A percentile compares a stretch with the other conserved stretches of the same genome.
Conservation (phyloP, 2,797 vertebrate species). For the Octomys mimax region DNA sequence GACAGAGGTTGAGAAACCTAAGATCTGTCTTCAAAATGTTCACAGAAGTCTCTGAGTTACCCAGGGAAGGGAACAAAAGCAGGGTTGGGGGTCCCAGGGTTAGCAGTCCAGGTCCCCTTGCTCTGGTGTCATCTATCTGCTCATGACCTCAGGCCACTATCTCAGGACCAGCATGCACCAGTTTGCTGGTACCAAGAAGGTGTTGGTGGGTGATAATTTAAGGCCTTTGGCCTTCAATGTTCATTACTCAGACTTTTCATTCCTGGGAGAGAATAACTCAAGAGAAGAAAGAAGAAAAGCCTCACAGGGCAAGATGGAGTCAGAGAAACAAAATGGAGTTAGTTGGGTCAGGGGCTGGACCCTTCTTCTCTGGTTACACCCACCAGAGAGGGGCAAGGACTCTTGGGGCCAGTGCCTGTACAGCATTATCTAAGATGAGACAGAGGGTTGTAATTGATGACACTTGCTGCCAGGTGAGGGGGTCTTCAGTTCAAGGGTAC, state of each 20-base stretch:
- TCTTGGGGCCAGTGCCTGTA: background rate
- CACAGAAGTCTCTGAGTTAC: background rate
- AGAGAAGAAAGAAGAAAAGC: background rate
- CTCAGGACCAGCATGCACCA: background rate
- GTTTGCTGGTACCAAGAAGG: background rate
- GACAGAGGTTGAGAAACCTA: background rate
- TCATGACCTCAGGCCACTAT: background rate
- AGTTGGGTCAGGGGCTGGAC: background rate
- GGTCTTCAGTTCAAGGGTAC: background rate
- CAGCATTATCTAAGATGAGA: background rate
- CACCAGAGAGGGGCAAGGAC: background rate
- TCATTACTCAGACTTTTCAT: background rate
- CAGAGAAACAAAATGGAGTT: background rate
- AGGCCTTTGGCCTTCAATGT: background rate
- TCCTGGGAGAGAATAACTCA: background rate
- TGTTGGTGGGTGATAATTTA: background rate
- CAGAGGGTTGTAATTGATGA: too few species aligned
- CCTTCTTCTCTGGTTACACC: background rate
- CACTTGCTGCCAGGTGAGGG: background rate
- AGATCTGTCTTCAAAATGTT: background rate
- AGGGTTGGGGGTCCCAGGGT: background rate
- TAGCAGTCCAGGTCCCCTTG: background rate
- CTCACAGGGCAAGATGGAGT: background rate
- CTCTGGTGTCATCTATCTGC: background rate
- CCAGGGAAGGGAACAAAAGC: background rate